Evolutionary conservation across 2,888 invertebrate species (phyloP).

Genomic region (Leptinotarsa juncta): DNA sequence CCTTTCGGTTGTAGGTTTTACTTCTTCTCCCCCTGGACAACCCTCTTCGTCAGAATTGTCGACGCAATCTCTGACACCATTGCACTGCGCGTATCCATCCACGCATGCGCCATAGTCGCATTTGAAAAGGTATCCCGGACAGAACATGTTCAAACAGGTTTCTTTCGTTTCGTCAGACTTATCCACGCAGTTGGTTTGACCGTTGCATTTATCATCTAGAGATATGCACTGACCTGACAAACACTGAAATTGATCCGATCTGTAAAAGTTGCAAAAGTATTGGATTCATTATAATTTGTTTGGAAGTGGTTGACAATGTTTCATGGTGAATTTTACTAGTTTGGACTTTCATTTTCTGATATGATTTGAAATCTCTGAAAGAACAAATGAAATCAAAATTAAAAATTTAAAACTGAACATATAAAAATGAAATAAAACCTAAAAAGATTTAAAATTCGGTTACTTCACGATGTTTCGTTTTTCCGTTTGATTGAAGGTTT

Average conservation of each 20-base stretch:
- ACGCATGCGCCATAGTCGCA: constrained; percentile 60
- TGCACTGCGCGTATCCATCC: constrained; percentile 67
- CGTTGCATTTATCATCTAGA: constrained; percentile 54
- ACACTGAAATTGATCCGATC: constrained; percentile 52
- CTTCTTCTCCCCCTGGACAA: constrained; percentile 23
- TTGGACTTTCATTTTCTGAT: no score
- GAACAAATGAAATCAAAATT: no score
- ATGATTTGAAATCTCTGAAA: no score
- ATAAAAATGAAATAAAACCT: no score
- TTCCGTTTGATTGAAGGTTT: no score
- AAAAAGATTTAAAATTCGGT: no score
- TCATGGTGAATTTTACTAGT: no score
- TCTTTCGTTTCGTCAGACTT: constrained; percentile 56
- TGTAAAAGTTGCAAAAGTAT: constrained; percentile 30
- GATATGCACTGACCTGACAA: constrained; percentile 51
- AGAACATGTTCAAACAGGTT: constrained; percentile 49
- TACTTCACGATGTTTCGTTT: no score
- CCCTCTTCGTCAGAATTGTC: constrained; percentile 68
- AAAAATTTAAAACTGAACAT: no score
- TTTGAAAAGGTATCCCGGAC: constrained; percentile 51
- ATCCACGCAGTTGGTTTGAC: constrained; percentile 54
- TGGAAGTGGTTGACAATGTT: background rate
- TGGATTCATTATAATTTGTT: background rate
- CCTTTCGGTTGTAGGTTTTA: constrained; percentile 22
- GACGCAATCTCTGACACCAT: constrained; percentile 66